Evolutionary conservation across 2,888 invertebrate species (phyloP).

Genomic region (Linyphia triangularis): DNA sequence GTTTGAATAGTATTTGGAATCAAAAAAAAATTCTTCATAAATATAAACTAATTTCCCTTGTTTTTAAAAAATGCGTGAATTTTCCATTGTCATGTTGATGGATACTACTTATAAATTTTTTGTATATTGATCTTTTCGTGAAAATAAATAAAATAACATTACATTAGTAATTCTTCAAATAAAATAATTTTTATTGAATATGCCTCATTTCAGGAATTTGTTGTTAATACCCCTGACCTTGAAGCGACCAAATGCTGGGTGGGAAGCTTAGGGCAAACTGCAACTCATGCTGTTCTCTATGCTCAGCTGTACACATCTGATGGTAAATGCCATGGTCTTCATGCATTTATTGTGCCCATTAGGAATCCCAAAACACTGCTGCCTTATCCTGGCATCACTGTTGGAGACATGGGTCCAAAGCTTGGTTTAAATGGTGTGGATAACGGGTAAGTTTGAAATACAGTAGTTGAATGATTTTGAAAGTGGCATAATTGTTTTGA

Average conservation of each 20-base stretch:
- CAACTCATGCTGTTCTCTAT: conserved; percentile 91
- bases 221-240: conserved; percentile 87
- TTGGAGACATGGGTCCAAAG: conserved; percentile 96
- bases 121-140: too few species aligned
- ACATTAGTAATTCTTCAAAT: too few species aligned
- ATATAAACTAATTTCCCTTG: too few species aligned
- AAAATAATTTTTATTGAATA: too few species aligned
- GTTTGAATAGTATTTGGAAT: too few species aligned
- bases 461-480: background rate
- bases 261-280: conserved; percentile 86
- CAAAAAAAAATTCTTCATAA: too few species aligned
- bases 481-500: background rate
- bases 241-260: conserved; percentile 92
- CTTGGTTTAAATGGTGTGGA: conserved; percentile 94
- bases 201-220: conserved; percentile 84
- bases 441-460: conserved; percentile 86
- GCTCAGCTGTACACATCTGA: conserved; percentile 92
- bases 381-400: conserved; percentile 88
- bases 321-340: conserved; percentile 88
- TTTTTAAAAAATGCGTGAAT: too few species aligned
- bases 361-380: conserved; percentile 86
- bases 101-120: too few species aligned
- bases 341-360: conserved; percentile 91
- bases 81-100: too few species aligned
- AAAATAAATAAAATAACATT: too few species aligned